Base-by-base conservation (phyloP, 2,113 vertebrate species). In the Psilopsiagon aymara region DNA sequence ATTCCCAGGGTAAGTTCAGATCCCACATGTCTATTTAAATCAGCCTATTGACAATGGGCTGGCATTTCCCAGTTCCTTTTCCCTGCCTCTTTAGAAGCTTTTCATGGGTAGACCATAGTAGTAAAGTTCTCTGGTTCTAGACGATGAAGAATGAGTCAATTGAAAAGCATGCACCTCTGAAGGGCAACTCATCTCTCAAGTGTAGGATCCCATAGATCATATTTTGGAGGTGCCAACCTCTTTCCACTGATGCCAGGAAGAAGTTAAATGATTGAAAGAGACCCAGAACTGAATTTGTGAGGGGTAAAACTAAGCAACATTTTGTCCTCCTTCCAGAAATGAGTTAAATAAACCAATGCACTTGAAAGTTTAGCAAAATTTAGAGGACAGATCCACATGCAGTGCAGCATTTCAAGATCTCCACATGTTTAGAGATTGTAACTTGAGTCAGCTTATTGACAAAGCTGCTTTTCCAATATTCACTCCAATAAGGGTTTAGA, bases 201-300 rank as follows among this genome's bases (percentile, higher is more conserved):
- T 0, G 0, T 3, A 23, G 29, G 25, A 67, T 57, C 39, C 44
- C 12, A 0, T 2, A 24, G 64, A 12, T n/a, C 4, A 0, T 31
- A 2, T 7, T 19, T 19, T 0, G 4, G 59, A 62, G 29, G 5
- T 41, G 33, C 15, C 63, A 57, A 4, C 23, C 29, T 39, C 29
- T 68, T 20, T n/a, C 28, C n/a, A 31, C 15, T 41, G n/a, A 27
- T 4, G 4, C 27, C 5, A 51, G 11, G 37, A 18, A 86, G 46
- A 75, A 33, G 5, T 16, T 16, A 23, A 7, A 35, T 57, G 85
- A 13, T 6, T 33, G 43, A 67, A 71, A 29, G 57, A 82, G 12
- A 79, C 10, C 5, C 52, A 28, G 66, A 82, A 9, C 0, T 7
- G 17, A 31, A 51, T 55, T 77, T 29, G 5, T 35, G 41, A 59